Percentiles rank a stretch among this genome's conserved stretches.
Evolutionary conservation across 2,113 vertebrate genomes (phyloP).

Genomic region (Oncorhynchus kisutch): DNA sequence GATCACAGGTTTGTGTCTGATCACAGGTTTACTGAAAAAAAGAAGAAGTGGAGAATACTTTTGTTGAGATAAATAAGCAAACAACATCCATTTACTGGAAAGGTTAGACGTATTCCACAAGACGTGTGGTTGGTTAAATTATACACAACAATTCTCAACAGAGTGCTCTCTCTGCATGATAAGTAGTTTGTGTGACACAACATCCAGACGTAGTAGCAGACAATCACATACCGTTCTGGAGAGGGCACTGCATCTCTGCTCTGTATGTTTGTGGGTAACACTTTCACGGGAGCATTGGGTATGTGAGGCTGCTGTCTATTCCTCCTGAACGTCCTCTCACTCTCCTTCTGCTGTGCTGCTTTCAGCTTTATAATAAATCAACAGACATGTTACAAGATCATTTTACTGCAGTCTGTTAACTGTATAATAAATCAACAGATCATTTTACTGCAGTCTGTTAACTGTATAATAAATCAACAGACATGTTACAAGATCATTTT

Average conservation of each 20-base stretch:
- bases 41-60: no score
- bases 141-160: no score
- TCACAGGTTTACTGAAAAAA: conserved; percentile 31
- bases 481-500: no score
- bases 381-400: not conserved
- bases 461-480: conserved; percentile 37
- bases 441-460: not conserved
- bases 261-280: not conserved
- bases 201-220: no score
- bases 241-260: conserved; percentile 39
- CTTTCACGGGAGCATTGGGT: not conserved
- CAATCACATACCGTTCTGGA: conserved; percentile 48
- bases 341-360: conserved; percentile 20
- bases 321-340: conserved; percentile 24
- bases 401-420: no score
- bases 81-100: no score
- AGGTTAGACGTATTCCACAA: no score
- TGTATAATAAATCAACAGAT: no score
- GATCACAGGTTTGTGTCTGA: conserved; percentile 70
- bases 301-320: conserved; percentile 7
- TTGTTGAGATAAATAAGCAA: no score
- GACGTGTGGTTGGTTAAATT: no score
- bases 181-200: not conserved
- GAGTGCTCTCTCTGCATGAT: not conserved
- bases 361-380: conserved; percentile 38